These are phyloP conservation scores for Leptinotarsa texana DNA, from an alignment of 1,140 invertebrate genomes.

Conservation along the genomic window DNA sequence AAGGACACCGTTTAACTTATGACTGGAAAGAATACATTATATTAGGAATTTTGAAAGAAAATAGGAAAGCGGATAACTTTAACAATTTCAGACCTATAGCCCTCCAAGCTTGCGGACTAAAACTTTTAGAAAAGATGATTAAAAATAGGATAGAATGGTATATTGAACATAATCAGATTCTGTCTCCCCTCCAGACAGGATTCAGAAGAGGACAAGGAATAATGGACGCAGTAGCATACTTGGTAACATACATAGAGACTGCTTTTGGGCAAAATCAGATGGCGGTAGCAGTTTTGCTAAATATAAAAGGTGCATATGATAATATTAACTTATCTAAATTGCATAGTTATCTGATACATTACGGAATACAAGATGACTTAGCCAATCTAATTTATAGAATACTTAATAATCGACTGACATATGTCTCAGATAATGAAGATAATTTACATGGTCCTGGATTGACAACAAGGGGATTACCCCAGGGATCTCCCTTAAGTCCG, in stretches of 20 bases:
- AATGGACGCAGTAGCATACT: too few relatives aligned
- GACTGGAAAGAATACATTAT: not conserved
- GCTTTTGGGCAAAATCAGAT: not conserved
- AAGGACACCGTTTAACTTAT: not conserved
- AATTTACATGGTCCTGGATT: slow-evolving; percentile 13
- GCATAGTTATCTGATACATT: too few relatives aligned
- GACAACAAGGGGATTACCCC: slow-evolving; percentile 13
- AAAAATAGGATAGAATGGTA: not conserved
- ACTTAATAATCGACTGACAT: too few relatives aligned
- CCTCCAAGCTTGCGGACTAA: not conserved
- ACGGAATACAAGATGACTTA: too few relatives aligned
- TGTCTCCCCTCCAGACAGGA: not conserved
- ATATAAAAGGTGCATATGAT: too few relatives aligned
- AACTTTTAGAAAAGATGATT: not conserved
- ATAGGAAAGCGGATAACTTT: not conserved
- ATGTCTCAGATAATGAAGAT: not conserved
- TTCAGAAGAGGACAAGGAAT: too few relatives aligned
- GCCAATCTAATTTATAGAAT: too few relatives aligned
- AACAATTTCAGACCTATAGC: not conserved
- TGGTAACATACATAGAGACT: not conserved
- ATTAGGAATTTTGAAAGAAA: slow-evolving; percentile 10
- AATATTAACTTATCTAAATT: too few relatives aligned
- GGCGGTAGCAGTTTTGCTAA: too few relatives aligned
- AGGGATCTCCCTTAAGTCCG: slow-evolving; percentile 13
- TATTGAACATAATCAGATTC: not conserved